These are phyloP conservation scores for Hydraecia micacea DNA, from an alignment of 2,888 invertebrate species.

Conservation along the genomic window DNA sequence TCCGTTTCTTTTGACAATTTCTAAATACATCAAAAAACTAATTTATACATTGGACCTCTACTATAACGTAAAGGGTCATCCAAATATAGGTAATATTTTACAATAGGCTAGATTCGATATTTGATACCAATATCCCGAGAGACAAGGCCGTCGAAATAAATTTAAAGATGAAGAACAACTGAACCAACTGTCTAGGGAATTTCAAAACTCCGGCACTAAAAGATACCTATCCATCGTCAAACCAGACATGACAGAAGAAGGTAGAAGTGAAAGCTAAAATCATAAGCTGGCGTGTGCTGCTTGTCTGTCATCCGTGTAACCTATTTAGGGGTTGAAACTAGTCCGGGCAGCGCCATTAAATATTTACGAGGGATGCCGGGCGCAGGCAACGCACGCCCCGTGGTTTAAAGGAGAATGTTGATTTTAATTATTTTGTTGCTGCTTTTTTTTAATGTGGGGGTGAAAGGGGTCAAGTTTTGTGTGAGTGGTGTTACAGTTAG, in stretches of 20 bases:
- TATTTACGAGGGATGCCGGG: slow-evolving; percentile 68
- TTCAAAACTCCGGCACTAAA: neutral
- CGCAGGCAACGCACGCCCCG: slow-evolving; percentile 26
- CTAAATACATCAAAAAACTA: too few relatives aligned
- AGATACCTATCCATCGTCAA: neutral
- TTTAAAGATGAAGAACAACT: slow-evolving; percentile 2
- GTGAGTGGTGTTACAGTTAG: too few relatives aligned
- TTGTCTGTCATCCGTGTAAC: slow-evolving; percentile 65
- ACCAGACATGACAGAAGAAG: neutral
- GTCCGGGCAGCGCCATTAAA: slow-evolving; percentile 59
- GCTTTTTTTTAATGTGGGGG: slow-evolving; percentile 20
- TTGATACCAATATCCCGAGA: neutral
- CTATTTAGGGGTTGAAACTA: slow-evolving; percentile 67
- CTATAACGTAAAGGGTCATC: too few relatives aligned
- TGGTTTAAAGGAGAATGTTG: slow-evolving; percentile 44
- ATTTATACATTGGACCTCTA: too few relatives aligned
- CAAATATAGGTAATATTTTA: neutral
- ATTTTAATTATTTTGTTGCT: slow-evolving; percentile 52
- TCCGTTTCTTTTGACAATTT: too few relatives aligned
- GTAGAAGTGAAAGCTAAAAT: slow-evolving; percentile 42
- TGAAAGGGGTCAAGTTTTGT: neutral
- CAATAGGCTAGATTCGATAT: neutral
- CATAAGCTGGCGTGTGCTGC: slow-evolving; percentile 39
- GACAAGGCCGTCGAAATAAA: neutral
- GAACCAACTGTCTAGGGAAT: neutral